Evolutionary conservation across 2,888 invertebrate genomes (phyloP), one percentile per base, ranked within the genome.

Genomic region (Nephrotoma flavescens): DNA sequence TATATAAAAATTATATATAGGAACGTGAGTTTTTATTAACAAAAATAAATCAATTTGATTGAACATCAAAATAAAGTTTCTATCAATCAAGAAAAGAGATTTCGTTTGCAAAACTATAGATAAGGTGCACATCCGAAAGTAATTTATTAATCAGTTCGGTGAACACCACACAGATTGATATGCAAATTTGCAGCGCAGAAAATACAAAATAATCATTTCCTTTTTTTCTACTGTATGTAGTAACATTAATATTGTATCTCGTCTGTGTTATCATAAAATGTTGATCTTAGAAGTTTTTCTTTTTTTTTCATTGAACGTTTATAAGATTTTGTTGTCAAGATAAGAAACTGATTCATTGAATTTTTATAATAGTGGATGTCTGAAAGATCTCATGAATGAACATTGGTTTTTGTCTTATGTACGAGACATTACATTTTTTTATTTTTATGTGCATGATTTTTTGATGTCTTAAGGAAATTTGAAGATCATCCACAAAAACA

Each of bases 121-220:
- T 84, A 84, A 84, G 71, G 41, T 84, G 71, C 31, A 84, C 42
- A 84, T 84, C 84, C 84, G 84, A 84, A 84, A 85, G 85, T 85
- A 42, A 44, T 85, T 85, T 85, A 44, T 85, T 85, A 45, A 85
- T 85, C 85, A 85, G 85, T 85, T 85, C 84, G 84, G 84, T 85
- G 90, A 89, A 89, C 88, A 89, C 89, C 88, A 88, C 88, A 88
- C 87, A 88, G 88, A 88, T 88, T 87, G 87, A 88, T 88, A 89
- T 89, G 88, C 88, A 89, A 88, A 88, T 88, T 87, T 87, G 42
- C 84, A 84, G 42, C 41, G 84, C 42, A 42, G 15, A 84, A 42
- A 84, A 84, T 84, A 31, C 71, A 41, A 84, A 84, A 84, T 84
- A 42, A 84, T 84, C 84, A 84, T 84, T 84, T 84, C 84, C 84